Conservation (phyloP, 2,888 invertebrate genomes). For the Drosophila testacea region DNA sequence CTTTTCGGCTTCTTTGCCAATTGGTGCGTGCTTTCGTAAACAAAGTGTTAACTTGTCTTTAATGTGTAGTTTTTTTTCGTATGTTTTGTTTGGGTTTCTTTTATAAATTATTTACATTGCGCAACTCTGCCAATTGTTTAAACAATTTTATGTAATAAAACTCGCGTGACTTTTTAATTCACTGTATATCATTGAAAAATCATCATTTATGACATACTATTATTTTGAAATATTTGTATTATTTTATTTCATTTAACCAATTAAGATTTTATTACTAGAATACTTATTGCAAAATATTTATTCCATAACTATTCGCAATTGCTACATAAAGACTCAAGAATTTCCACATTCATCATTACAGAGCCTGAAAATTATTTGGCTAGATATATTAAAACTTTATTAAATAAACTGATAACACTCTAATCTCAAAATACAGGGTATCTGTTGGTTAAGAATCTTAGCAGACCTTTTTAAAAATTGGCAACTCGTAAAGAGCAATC, state of each 20-base stretch:
- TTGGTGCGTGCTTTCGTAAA: slow-evolving; percentile 61
- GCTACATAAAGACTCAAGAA: too few relatives aligned
- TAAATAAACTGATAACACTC: neutral
- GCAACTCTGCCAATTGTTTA: slow-evolving; percentile 26
- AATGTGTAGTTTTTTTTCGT: slow-evolving; percentile 8
- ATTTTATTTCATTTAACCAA: too few relatives aligned
- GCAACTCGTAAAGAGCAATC: slow-evolving; percentile 1
- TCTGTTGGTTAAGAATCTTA: neutral
- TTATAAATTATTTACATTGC: neutral
- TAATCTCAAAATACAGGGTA: neutral
- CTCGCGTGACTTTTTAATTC: slow-evolving; percentile 8
- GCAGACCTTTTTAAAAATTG: neutral
- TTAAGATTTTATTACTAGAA: too few relatives aligned
- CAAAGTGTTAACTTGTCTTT: slow-evolving; percentile 61
- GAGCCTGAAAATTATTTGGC: too few relatives aligned
- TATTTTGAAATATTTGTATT: too few relatives aligned
- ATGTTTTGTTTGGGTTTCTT: neutral
- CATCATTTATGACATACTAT: too few relatives aligned
- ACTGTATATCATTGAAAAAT: neutral
- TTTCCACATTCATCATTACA: too few relatives aligned
- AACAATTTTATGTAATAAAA: slow-evolving; percentile 14
- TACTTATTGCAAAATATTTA: too few relatives aligned
- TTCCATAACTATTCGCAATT: too few relatives aligned
- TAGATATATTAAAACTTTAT: neutral
- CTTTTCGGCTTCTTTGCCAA: slow-evolving; percentile 62